phyloP scores from a whole-genome alignment of 1,140 invertebrate species.

The Bombus ignitus region DNA sequence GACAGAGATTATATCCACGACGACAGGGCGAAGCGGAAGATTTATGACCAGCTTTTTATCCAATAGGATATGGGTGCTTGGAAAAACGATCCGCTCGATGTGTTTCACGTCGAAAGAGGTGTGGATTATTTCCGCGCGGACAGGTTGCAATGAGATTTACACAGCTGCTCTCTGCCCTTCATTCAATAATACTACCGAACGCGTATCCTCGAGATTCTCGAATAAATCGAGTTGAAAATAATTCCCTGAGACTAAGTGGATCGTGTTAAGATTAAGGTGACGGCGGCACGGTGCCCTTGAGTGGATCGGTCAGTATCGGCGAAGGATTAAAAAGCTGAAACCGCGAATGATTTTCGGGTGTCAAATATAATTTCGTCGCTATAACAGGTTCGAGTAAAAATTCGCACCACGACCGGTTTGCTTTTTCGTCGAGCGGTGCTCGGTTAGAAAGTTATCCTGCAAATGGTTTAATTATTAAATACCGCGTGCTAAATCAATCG shows the following conservation, averaged over 20 bases:
- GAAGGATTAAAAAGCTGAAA: neutral
- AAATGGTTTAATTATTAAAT: conserved; percentile 9
- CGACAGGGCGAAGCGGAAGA: conserved; percentile 18
- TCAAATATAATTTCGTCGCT: too few relatives aligned
- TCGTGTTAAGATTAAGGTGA: neutral
- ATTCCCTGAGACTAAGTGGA: neutral
- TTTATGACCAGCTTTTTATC: conserved; percentile 19
- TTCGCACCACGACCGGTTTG: neutral
- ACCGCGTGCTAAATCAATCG: neutral
- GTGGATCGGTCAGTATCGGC: neutral
- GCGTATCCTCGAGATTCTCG: neutral
- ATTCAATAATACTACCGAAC: neutral
- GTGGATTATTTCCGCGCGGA: conserved; percentile 25
- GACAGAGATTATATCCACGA: conserved; percentile 30
- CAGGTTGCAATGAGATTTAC: conserved; percentile 30
- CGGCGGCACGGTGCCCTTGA: neutral
- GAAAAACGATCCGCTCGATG: conserved; percentile 25
- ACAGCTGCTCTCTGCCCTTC: too few relatives aligned
- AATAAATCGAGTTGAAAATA: neutral
- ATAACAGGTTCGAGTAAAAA: neutral
- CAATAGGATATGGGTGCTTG: conserved; percentile 1
- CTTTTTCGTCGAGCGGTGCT: neutral
- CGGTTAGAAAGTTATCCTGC: conserved; percentile 13
- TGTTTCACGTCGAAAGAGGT: conserved; percentile 13
- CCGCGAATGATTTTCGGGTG: too few relatives aligned